Evolutionary conservation across 2,797 vertebrate genomes (phyloP).

Genomic region (Notoglanidium macrostoma): DNA sequence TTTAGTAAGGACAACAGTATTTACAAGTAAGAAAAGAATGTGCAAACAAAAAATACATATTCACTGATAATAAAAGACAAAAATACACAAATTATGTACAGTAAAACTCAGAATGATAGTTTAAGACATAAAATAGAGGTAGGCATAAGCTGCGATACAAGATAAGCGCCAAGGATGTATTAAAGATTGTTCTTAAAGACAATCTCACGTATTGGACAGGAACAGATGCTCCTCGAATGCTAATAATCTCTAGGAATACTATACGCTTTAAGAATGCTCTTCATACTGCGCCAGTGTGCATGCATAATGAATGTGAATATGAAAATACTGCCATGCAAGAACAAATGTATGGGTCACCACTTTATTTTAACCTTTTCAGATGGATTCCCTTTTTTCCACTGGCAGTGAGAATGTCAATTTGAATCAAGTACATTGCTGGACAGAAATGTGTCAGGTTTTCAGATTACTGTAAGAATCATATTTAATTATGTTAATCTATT

Average conservation of each 20-base stretch:
- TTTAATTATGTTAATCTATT: conserved; percentile 42
- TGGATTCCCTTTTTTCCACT: background rate
- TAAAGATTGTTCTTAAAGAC: background rate
- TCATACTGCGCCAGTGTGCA: background rate
- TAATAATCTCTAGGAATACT: background rate
- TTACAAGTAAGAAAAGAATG: conserved; percentile 21
- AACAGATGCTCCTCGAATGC: background rate
- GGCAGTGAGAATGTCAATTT: background rate
- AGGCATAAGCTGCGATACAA: background rate
- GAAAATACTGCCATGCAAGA: background rate
- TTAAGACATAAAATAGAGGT: background rate
- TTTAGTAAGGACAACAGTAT: conserved; percentile 29
- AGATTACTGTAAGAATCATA: conserved; percentile 4
- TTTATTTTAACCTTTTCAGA: background rate
- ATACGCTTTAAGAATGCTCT: background rate
- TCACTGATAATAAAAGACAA: background rate
- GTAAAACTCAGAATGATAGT: background rate
- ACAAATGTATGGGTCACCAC: background rate
- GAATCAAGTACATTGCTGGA: conserved; percentile 19
- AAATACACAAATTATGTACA: conserved; percentile 6
- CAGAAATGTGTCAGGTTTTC: conserved; percentile 27
- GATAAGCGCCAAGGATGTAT: background rate
- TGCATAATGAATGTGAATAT: background rate
- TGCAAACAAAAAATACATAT: background rate
- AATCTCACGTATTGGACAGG: background rate